Percentiles rank a stretch among this genome's conserved stretches.
Conservation (phyloP, 2,113 vertebrate species). For the Saguinus midas region DNA sequence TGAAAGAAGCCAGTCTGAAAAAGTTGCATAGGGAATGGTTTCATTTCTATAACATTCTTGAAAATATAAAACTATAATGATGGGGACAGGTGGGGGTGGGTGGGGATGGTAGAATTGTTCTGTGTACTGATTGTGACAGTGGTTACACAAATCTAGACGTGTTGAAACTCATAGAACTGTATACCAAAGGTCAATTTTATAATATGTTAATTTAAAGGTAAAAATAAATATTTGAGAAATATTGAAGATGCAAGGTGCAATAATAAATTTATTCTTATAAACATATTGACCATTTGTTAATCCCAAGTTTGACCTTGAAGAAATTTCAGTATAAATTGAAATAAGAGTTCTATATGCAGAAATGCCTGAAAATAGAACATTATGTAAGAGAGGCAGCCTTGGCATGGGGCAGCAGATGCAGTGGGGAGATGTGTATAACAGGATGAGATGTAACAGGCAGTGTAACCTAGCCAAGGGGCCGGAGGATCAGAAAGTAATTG, state of each 20-base stretch:
- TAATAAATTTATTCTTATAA: background rate
- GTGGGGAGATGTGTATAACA: background rate
- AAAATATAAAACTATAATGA: background rate
- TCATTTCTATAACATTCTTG: background rate
- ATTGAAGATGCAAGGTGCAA: background rate
- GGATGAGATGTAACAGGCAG: background rate
- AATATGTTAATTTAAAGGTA: background rate
- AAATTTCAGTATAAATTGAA: background rate
- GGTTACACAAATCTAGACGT: background rate
- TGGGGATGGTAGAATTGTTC: background rate
- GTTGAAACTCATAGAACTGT: background rate
- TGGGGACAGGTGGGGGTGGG: background rate
- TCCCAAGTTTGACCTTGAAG: slow-evolving; percentile 1
- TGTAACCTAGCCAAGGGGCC: background rate
- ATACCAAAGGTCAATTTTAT: background rate
- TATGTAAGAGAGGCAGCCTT: background rate
- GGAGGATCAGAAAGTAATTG: background rate
- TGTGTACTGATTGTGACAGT: background rate
- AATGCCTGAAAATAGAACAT: background rate
- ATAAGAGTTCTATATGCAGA: background rate
- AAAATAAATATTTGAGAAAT: background rate
- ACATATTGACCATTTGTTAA: background rate
- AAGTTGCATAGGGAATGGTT: background rate
- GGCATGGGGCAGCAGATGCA: background rate
- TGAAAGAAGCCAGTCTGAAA: background rate